Conservation (phyloP, 2,113 vertebrate species). For the Seriola rivoliana region DNA sequence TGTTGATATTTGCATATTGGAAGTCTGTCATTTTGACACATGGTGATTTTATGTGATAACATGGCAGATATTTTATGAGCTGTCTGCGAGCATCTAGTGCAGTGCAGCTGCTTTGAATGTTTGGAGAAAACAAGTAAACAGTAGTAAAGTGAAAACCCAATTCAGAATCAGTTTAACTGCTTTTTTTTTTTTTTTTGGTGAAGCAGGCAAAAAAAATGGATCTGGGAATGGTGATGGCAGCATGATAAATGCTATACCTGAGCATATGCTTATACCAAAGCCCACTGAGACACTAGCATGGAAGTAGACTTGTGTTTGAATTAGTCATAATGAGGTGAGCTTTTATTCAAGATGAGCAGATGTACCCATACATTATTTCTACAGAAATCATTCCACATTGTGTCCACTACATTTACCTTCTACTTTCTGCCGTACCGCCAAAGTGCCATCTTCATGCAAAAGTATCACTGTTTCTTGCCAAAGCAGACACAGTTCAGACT, state of each 20-base stretch:
- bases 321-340: not conserved
- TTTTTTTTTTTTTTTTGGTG: not conserved
- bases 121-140: not conserved
- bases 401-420: not conserved
- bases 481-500: not conserved
- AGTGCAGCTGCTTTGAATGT: not conserved
- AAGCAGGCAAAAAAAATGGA: too few species aligned
- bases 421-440: not conserved
- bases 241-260: not conserved
- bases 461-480: not conserved
- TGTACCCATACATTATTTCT: not conserved
- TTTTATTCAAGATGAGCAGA: not conserved
- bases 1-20: constrained; percentile 22
- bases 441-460: not conserved
- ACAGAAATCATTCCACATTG: too few species aligned
- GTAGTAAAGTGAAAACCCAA: not conserved
- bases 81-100: not conserved
- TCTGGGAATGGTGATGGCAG: too few species aligned
- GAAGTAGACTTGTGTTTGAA: not conserved
- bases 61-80: not conserved
- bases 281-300: too few species aligned
- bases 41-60: not conserved
- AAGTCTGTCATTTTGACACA: constrained; percentile 15
- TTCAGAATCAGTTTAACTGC: not conserved
- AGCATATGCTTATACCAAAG: not conserved